Base-by-base conservation (phyloP, 2,797 vertebrate genomes). In the Leptoclinus maculatus region DNA sequence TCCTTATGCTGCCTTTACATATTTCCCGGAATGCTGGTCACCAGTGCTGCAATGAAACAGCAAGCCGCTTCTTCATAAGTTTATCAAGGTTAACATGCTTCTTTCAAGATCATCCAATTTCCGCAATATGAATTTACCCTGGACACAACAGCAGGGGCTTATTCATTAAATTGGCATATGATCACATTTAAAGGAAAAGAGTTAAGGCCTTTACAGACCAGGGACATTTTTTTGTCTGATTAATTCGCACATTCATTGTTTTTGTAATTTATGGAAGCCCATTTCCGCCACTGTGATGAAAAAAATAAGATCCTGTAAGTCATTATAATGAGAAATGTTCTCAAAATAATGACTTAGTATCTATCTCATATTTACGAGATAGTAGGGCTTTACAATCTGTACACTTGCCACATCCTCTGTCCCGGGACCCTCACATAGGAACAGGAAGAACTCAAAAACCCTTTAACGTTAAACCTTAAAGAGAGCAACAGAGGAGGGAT, bases 131-230 rank as follows among this genome's bases (percentile, higher is more conserved):
- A 74, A 53, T 78, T 76, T 57, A 57, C 27, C 70, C 25, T n/a
- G 2, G n/a, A 51, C 29, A 53, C 29, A 83, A 62, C 64, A 64
- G 53, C 27, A 27, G 23, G 25, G 17, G 11, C 12, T 60, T 34
- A 45, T 59, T 86, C 10, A 73, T 25, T 54, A 71, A 82, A 63
- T n/a, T 62, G 53, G 29, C 38, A 78, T 43, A 25, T 58, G 16
- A 74, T 41, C n/a, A 65, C 19, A 71, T 74, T 59, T 59, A 5
- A 36, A 59, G 49, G n/a, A 49, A 49, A 19, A 49, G 8, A 45
- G 7, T 32, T 32, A 1, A 32, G 47, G 49, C n/a, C n/a, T 51
- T 51, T 51, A 23, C 21, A 51, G 9, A 12, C 21, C 47, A 49
- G 21, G 19, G 9, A 8, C 39, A 9, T 6, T 51, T 10, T 45